These are phyloP conservation scores for Odocoileus hemionus DNA, from an alignment of 2,113 vertebrate genomes.

Conservation along the genomic window DNA sequence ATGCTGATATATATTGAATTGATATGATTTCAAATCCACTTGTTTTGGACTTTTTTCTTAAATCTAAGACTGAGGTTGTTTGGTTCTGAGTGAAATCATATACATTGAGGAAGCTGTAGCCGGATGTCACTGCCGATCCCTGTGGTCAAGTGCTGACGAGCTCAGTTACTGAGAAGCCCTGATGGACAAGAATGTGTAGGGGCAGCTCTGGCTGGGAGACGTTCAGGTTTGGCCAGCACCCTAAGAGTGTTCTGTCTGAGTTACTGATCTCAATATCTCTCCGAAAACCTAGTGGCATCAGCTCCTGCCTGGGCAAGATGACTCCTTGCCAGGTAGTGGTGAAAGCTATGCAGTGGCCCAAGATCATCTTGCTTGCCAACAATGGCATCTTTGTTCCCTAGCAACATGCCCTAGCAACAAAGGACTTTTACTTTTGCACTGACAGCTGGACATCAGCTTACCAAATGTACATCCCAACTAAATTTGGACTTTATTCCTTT, in stretches of 20 bases:
- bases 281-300: no score
- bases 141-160: neutral
- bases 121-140: rapidly evolving
- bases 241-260: neutral
- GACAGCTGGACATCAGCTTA: neutral
- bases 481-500: neutral
- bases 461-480: neutral
- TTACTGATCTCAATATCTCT: neutral
- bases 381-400: neutral
- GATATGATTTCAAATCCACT: neutral
- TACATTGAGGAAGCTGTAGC: neutral
- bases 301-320: neutral
- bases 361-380: neutral
- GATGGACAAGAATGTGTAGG: neutral
- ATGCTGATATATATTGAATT: neutral
- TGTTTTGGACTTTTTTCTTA: neutral
- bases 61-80: neutral
- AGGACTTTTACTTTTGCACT: neutral
- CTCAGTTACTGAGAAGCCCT: neutral
- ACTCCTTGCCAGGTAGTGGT: neutral
- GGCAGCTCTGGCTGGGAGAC: neutral
- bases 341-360: neutral
- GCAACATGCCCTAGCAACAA: neutral
- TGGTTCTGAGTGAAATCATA: neutral
- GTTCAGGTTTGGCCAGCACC: neutral